Percentiles rank a stretch among this genome's conserved stretches.
Evolutionary conservation across 1,140 invertebrate genomes (phyloP).

Genomic region (Psilanteris sp.): DNA sequence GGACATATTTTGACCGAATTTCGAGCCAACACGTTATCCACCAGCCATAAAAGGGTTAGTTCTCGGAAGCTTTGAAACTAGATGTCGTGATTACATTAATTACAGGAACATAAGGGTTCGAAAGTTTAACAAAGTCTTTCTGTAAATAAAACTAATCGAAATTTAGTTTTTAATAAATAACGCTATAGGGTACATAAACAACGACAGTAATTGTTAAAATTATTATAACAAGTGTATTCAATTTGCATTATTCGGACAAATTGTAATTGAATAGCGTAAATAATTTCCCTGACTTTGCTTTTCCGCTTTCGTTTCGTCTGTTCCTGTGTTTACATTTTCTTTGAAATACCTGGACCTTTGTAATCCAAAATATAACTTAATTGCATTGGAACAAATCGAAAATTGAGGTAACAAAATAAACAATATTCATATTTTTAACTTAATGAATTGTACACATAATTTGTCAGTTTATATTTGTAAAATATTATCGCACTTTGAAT

Average conservation of each 20-base stretch:
- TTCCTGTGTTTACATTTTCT: conserved; percentile 2
- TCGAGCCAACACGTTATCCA: too few species aligned
- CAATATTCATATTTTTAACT: too few species aligned
- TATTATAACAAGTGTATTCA: conserved; percentile 3
- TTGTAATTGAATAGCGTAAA: conserved; percentile 1
- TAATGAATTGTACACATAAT: too few species aligned
- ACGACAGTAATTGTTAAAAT: conserved; percentile 1
- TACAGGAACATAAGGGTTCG: not conserved
- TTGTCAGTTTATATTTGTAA: too few species aligned
- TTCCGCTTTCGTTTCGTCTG: not conserved
- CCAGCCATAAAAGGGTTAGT: too few species aligned
- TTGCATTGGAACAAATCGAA: too few species aligned
- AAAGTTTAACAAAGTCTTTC: conserved; percentile 15
- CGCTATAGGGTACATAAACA: too few species aligned
- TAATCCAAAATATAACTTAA: not conserved
- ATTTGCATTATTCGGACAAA: conserved; percentile 4
- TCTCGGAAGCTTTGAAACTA: not conserved
- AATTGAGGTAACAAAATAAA: too few species aligned
- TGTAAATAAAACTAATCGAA: conserved; percentile 1
- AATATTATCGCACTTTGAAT: too few species aligned
- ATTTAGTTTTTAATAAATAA: too few species aligned
- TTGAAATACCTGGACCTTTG: conserved; percentile 4
- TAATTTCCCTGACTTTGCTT: conserved; percentile 6
- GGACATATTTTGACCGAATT: too few species aligned
- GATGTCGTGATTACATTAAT: conserved; percentile 20